Base-by-base conservation (phyloP, 2,797 vertebrate genomes). In the Lindbergichthys nudifrons region DNA sequence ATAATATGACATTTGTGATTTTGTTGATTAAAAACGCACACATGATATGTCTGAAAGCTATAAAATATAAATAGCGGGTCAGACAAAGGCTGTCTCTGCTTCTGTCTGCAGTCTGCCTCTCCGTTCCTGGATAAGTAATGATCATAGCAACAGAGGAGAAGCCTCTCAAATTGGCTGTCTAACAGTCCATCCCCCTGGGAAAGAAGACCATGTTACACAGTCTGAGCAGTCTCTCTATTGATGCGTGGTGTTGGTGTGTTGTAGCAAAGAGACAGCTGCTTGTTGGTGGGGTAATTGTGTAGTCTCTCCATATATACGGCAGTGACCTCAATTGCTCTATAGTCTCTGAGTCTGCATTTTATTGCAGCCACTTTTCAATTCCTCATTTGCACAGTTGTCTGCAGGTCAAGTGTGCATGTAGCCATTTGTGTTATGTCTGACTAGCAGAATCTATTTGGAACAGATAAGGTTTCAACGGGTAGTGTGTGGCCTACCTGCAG, bases 251-350 rank as follows among this genome's bases (percentile, higher is more conserved):
- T 79, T 84, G 76, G n/a, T 52, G 74, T 51, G 71, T 76, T 77
- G 66, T 19, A 72, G 70, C 14, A 13, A 59, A n/a, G 76, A 87
- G 73, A 89, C 87, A 88, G 88, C 90, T 89, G 84, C 54, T 84
- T 75, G 84, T 81, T 80, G 80, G 74, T 53, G 56, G 70, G 82
- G 81, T 87, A 73, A 87, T 85, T 89, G 81, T 86, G 85, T 75
- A 66, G 76, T 76, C 73, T 83, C 61, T 79, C 68, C 68, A 50
- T 67, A 86, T 70, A 86, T 81, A 80, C 61, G 15, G 23, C 47
- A 1, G 13, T 89, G 88, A 88, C 89, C 89, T 80, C 69, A 87
- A 87, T 89, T 89, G 73, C 75, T 85, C 65, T 62, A 50, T 87
- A 87, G 88, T 89, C 82, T 89, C 70, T 42, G 50, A 76, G 72